These are phyloP conservation scores for Manis crassicaudata DNA, from an alignment of 2,797 vertebrate species.

Conservation along the genomic window DNA sequence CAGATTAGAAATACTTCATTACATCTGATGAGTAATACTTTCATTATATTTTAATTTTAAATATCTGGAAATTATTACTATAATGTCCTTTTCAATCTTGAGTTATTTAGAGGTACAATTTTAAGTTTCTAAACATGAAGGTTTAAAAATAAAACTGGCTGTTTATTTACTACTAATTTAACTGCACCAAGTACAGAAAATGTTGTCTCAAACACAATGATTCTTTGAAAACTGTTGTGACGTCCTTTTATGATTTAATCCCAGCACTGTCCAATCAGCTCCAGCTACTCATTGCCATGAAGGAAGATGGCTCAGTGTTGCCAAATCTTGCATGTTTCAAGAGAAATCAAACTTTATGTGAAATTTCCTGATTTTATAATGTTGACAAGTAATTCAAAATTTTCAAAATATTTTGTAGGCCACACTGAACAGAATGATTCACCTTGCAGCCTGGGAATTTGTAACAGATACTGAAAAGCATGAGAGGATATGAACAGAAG, in stretches of 20 bases:
- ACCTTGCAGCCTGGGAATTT: background rate
- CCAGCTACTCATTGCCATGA: background rate
- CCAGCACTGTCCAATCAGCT: background rate
- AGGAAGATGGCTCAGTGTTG: background rate
- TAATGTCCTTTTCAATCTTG: background rate
- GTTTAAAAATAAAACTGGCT: background rate
- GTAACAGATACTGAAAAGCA: background rate
- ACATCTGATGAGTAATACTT: background rate
- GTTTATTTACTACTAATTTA: background rate
- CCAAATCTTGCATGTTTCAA: background rate
- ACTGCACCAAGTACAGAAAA: background rate
- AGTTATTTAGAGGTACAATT: background rate
- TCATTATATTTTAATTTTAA: background rate
- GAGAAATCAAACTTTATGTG: background rate
- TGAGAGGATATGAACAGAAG: background rate
- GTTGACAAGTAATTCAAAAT: background rate
- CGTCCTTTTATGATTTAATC: background rate
- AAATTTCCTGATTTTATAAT: background rate
- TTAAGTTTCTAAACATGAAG: background rate
- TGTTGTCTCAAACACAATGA: background rate
- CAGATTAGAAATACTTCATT: background rate
- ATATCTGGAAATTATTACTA: background rate
- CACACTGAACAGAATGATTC: slow-evolving; percentile 18
- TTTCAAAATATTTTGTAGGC: background rate
- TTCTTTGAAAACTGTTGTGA: background rate